phyloP scores from a whole-genome alignment of 2,888 invertebrate genomes.

The Xylota sylvarum region DNA sequence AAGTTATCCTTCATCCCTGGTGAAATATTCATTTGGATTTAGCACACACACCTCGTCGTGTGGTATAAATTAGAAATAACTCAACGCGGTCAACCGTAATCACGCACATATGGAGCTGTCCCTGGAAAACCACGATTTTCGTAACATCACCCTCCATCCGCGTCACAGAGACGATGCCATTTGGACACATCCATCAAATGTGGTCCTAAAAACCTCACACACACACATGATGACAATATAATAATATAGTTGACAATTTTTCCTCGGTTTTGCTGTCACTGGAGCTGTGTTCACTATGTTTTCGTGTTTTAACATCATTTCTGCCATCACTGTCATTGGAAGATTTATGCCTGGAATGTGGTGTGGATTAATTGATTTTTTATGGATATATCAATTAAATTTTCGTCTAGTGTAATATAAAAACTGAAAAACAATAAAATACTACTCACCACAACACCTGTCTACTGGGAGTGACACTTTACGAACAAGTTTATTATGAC shows the following conservation, averaged over 20 bases:
- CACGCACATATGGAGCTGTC: slow-evolving; percentile 44
- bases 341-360: not conserved
- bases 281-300: not conserved
- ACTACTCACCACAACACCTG: not conserved
- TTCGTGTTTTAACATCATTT: not conserved
- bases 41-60: slow-evolving; percentile 18
- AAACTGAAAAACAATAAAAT: slow-evolving; percentile 7
- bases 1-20: slow-evolving; percentile 13
- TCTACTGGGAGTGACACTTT: not conserved
- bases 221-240: slow-evolving; percentile 14
- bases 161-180: not conserved
- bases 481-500: slow-evolving; percentile 10
- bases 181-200: slow-evolving; percentile 40
- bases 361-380: slow-evolving; percentile 25
- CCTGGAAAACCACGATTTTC: slow-evolving; percentile 8
- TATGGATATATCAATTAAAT: slow-evolving; percentile 12
- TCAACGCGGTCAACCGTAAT: slow-evolving; percentile 56
- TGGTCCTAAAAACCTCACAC: not conserved
- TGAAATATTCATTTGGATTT: slow-evolving; percentile 62
- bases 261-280: not conserved
- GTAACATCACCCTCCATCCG: not conserved
- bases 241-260: slow-evolving; percentile 17
- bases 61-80: slow-evolving; percentile 66
- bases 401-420: not conserved
- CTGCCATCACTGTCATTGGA: slow-evolving; percentile 10